Base-by-base conservation (phyloP, 2,797 vertebrate species). In the Leucoraja ocellata region DNA sequence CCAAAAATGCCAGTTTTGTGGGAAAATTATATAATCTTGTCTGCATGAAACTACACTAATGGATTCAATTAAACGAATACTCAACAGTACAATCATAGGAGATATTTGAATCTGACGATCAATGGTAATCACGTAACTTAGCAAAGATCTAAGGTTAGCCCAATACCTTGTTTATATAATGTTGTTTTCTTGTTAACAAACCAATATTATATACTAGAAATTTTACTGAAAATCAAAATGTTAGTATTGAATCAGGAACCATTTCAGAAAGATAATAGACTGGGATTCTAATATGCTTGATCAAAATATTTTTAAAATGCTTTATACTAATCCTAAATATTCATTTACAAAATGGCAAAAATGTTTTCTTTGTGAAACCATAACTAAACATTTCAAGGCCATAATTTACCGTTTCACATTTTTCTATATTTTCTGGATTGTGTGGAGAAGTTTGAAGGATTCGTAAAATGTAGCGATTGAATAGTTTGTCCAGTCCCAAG, bases 401-500 rank as follows among this genome's bases (percentile, higher is more conserved):
- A 93, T 46, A 28, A 90, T 93, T 95, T 95, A 99, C 98, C 98
- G 97, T 97, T 93, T 80, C 96, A 95, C 97, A 98, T 88, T 97
- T 97, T 2, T 95, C 94, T 78, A 96, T 93, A 7, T 95, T 94
- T 39, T 94, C 95, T 0, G 1, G 95, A 54, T 94, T 94, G 73
- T 95, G 94, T 0, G 95, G 94, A 16, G 96, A 96, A 93, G 97
- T 98, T 23, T 96, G 95, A 71, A 99, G 95, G 46, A 96, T 96
- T 93, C 98, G 96, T 94, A 98, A 96, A 92, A 99, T 96, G 94
- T 98, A 99, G 94, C 98, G 97, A 94, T 97, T 98, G 77, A 99
- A 96, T 93, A 99, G 93, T 95, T 97, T 99, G 94, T 96, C 97
- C 94, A 99, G 94, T 92, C 97, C 97, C 93, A 99, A 94, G 93